These are phyloP conservation scores for Arctocebus calabarensis DNA, from an alignment of 2,797 vertebrate species.

Conservation along the genomic window DNA sequence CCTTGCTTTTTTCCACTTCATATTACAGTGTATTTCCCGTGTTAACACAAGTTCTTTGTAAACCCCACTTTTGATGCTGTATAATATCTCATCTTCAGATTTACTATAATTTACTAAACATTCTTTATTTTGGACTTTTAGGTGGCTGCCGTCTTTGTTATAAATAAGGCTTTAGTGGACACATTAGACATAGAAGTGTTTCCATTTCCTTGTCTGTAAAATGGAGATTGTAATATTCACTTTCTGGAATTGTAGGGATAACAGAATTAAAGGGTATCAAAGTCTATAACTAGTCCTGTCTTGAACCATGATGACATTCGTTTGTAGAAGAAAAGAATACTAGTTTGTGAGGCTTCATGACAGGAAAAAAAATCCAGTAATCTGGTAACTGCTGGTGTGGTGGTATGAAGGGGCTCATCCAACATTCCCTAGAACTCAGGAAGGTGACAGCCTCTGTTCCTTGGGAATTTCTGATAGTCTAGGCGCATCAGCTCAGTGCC, in stretches of 20 bases:
- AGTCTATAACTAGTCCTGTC: background rate
- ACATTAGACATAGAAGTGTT: background rate
- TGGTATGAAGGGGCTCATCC: too few relatives aligned
- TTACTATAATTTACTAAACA: conserved; percentile 39
- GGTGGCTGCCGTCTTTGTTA: background rate
- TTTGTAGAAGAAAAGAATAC: background rate
- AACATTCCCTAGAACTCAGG: rapidly evolving
- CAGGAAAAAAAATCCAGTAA: background rate
- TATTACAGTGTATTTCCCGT: background rate
- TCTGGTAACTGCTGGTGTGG: background rate
- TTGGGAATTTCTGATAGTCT: background rate
- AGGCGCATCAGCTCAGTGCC: background rate
- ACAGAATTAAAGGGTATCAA: background rate
- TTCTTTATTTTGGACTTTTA: background rate
- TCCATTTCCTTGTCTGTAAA: background rate
- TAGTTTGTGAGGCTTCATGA: background rate
- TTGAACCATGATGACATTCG: background rate
- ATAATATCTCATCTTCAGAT: conserved; percentile 16
- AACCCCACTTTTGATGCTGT: background rate
- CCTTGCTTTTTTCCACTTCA: background rate
- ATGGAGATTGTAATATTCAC: background rate
- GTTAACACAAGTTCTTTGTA: background rate
- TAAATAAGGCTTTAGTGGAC: conserved; percentile 9
- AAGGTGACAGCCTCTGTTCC: background rate
- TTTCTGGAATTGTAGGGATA: background rate